Evolutionary conservation across 30 jellyfish, hydroid and myxozoan species (phyloP), one percentile per base, ranked within the genome.

Genomic region (Hydractinia echinata): DNA sequence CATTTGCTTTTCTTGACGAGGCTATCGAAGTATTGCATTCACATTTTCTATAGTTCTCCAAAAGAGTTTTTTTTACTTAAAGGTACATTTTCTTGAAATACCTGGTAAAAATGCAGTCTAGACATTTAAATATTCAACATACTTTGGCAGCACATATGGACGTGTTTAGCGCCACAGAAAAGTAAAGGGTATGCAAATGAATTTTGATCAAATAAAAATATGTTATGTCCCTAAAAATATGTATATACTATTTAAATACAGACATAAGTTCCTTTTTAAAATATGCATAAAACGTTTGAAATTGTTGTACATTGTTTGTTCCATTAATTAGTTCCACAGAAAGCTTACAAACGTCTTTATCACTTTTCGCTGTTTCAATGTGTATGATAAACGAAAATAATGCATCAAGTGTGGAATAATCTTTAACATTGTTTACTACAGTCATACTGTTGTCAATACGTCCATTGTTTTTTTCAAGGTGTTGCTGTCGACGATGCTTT

Each of bases 281-380:
- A 56, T 73, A 77, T 4, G 98, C 98, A 76, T 81, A 92, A 44
- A 92, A 92, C 0, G 96, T 54, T 18, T 92, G 98, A 76, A 86
- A 85, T n/a, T 48, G 69, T 54, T 51, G 80, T 30, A 86, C 56
- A 21, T 76, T 77, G 10, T 55, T 79, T 30, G 95, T 85, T 14
- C 73, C 77, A n/a, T 18, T 58, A 10, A 54, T 8, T 4, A 61
- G 85, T 48, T 60, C 30, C 6, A 77, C 13, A 14, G 30, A 48
- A 11, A 77, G 15, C 74, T 60, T 77, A 54, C 85, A 77, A 56
- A 55, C 8, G 11, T 21, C 79, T 18, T 5, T 10, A 10, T 39
- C 66, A 16, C 60, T 10, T 9, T 56, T 13, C 20, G 61, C 85
- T 8, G 55, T 77, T 8, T 30, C 49, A 48, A 77, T 54, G 16